Percentiles rank a stretch among this genome's conserved stretches.
These are phyloP conservation scores for Bilobella aurantiaca DNA, from an alignment of 1,140 invertebrate genomes.

Conservation along the genomic window DNA sequence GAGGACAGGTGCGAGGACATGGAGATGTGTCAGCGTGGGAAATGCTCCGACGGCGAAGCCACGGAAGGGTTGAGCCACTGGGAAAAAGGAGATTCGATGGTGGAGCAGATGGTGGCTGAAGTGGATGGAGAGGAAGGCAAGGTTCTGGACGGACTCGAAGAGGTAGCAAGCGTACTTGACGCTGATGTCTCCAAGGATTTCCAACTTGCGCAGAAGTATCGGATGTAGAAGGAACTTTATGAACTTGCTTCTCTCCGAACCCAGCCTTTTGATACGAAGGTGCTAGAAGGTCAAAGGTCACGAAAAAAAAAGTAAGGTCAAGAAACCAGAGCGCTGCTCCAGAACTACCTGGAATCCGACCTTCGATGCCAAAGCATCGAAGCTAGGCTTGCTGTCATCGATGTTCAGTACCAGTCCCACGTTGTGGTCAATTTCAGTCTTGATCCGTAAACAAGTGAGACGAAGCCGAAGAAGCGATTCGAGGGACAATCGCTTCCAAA, in stretches of 20 bases:
- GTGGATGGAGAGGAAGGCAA: background rate
- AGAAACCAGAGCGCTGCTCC: background rate
- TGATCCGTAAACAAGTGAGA: background rate
- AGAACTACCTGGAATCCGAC: background rate
- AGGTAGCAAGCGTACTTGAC: background rate
- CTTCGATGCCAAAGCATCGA: background rate
- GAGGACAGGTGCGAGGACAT: background rate
- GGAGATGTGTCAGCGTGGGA: background rate
- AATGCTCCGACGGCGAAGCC: background rate
- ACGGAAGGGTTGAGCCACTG: background rate
- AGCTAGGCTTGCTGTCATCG: background rate
- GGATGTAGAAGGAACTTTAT: background rate
- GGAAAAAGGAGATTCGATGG: background rate
- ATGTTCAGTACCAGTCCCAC: background rate
- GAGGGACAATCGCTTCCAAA: background rate
- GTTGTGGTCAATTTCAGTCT: slow-evolving; percentile 4
- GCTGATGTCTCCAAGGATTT: background rate
- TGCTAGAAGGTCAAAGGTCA: background rate
- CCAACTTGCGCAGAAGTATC: background rate
- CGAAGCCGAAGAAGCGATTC: background rate
- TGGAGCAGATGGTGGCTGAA: background rate
- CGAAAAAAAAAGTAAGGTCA: background rate
- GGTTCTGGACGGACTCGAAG: background rate
- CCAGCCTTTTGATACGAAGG: background rate
- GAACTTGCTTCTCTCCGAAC: background rate